Conservation (phyloP, 2,888 invertebrate genomes). For the Melikaiella ostensackeni region DNA sequence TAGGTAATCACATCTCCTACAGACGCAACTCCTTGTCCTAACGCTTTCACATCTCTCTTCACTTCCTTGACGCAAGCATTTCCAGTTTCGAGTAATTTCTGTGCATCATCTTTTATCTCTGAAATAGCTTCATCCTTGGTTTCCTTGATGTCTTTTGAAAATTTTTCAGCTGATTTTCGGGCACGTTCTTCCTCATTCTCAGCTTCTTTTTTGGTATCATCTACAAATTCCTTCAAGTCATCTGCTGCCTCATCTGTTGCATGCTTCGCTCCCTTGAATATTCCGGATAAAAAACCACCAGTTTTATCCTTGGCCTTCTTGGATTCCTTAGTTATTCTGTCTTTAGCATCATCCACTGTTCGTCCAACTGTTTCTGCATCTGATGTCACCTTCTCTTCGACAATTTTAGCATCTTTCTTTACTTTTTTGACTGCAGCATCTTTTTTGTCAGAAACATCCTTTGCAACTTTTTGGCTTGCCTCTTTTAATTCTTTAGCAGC, state of each 20-base stretch:
- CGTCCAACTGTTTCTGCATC: neutral
- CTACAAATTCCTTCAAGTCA: constrained; percentile 40
- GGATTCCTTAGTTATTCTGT: constrained; percentile 50
- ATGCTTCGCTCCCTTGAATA: constrained; percentile 62
- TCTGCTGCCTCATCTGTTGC: constrained; percentile 56
- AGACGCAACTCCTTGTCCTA: neutral
- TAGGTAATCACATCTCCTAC: neutral
- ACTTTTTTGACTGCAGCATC: constrained; percentile 71
- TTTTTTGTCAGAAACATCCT: constrained; percentile 22
- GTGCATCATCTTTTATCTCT: neutral
- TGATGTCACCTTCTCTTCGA: constrained; percentile 68
- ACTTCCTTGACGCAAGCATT: neutral
- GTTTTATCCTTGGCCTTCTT: constrained; percentile 64
- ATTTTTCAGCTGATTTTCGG: neutral
- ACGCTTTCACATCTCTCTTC: constrained; percentile 50
- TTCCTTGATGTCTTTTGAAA: neutral
- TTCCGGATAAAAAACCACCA: constrained; percentile 63
- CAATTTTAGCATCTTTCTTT: constrained; percentile 67
- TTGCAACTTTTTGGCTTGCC: constrained; percentile 29
- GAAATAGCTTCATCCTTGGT: constrained; percentile 30
- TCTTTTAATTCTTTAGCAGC: constrained; percentile 10
- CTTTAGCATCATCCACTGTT: constrained; percentile 46
- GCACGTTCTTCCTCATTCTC: neutral
- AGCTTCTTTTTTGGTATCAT: neutral
- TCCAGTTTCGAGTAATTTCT: constrained; percentile 57